These are phyloP conservation scores for Thamnophis elegans DNA, from an alignment of 2,797 vertebrate genomes.

Conservation along the genomic window DNA sequence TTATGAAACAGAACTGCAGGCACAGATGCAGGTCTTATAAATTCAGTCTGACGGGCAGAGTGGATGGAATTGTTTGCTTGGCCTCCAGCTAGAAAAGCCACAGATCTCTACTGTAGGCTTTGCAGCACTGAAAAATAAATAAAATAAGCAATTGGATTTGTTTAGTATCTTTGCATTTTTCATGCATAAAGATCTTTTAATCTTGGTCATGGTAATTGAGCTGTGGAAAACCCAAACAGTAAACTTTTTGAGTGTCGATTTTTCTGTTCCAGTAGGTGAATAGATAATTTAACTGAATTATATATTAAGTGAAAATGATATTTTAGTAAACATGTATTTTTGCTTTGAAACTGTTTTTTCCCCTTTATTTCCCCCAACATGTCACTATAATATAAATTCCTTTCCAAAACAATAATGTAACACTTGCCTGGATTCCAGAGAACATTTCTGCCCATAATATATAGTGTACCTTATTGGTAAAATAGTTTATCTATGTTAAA, in stretches of 20 bases:
- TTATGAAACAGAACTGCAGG: neutral
- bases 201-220: constrained; percentile 11
- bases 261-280: constrained; percentile 24
- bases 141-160: constrained; percentile 38
- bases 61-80: constrained; percentile 45
- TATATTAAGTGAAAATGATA: neutral
- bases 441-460: neutral
- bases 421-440: neutral
- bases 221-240: neutral
- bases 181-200: neutral
- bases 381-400: neutral
- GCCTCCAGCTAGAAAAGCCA: constrained; percentile 36
- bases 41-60: constrained; percentile 3
- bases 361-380: neutral
- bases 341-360: neutral
- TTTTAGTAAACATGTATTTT: neutral
- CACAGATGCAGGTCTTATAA: constrained; percentile 6
- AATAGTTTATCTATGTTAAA: neutral
- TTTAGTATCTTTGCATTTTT: constrained; percentile 49
- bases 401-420: neutral
- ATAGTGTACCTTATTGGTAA: neutral
- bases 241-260: neutral
- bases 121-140: constrained; percentile 15
- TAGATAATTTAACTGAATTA: neutral
- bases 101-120: constrained; percentile 40